Evolutionary conservation across 2,113 vertebrate genomes (phyloP).

Genomic region (Rhizomys pruinosus): DNA sequence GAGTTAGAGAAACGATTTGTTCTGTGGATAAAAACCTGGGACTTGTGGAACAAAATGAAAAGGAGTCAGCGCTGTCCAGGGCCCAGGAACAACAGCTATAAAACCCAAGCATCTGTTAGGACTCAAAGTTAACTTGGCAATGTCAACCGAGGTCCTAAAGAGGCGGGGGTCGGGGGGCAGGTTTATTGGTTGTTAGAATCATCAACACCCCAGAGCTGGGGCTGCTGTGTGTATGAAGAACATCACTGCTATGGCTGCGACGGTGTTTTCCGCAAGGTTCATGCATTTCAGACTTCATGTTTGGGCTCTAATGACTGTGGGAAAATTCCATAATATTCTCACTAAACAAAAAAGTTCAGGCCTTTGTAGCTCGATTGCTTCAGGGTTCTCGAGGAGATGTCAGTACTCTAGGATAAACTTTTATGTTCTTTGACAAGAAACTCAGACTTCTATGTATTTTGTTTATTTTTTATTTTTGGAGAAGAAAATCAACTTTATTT

Average conservation of each 20-base stretch:
- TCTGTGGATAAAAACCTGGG: conserved; percentile 20
- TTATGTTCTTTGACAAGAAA: conserved; percentile 13
- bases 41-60: conserved; percentile 36
- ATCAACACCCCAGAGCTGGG: not conserved
- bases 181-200: not conserved
- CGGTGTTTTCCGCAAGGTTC: not conserved
- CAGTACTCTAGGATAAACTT: not conserved
- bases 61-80: not conserved
- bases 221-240: not conserved
- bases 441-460: not conserved
- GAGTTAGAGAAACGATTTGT: not conserved
- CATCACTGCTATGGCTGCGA: accelerated
- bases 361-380: not conserved
- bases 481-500: conserved; percentile 82
- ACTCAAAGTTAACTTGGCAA: conserved; percentile 65
- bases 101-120: conserved; percentile 62
- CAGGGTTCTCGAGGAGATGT: not conserved
- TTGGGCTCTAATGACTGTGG: not conserved
- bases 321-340: conserved; percentile 29
- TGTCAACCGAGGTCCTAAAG: not conserved
- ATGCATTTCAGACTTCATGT: not conserved
- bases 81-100: conserved; percentile 43
- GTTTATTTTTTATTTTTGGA: not conserved
- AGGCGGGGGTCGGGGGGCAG: not conserved
- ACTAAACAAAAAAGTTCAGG: not conserved